These are phyloP conservation scores for Rhopalosiphum padi DNA, from an alignment of 1,140 invertebrate species.

Conservation along the genomic window DNA sequence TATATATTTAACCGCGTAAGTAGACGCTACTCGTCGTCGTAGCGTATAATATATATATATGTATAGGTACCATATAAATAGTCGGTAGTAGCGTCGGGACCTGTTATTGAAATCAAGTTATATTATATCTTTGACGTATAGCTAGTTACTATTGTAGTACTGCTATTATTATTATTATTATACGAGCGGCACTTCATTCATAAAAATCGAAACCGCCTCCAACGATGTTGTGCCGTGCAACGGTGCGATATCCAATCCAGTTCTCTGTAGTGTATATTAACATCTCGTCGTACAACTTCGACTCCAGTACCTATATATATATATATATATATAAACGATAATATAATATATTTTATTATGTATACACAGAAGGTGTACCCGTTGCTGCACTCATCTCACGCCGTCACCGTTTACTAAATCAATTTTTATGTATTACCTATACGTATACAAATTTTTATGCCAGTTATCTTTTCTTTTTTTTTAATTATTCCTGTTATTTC, in stretches of 20 bases:
- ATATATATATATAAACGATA: neutral
- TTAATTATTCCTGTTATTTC: neutral
- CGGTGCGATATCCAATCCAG: slow-evolving; percentile 47
- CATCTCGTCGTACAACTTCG: neutral
- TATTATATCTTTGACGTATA: slow-evolving; percentile 2
- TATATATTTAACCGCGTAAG: neutral
- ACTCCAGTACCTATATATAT: no score
- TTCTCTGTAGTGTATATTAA: neutral
- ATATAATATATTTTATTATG: neutral
- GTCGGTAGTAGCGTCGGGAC: slow-evolving; percentile 4
- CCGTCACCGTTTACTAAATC: neutral
- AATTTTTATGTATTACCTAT: neutral
- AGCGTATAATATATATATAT: neutral
- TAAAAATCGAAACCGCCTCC: slow-evolving; percentile 39
- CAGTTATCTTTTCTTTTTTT: neutral
- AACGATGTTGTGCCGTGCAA: neutral
- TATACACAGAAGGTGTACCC: neutral
- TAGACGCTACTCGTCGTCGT: neutral
- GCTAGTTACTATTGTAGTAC: slow-evolving; percentile 26
- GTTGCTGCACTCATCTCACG: neutral
- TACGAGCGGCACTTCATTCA: slow-evolving; percentile 37
- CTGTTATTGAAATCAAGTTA: slow-evolving; percentile 55
- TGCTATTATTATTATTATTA: slow-evolving; percentile 23
- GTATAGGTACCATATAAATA: neutral
- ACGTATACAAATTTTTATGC: no score